These are phyloP conservation scores for Panorpa germanica DNA, from an alignment of 2,888 invertebrate genomes.

Conservation along the genomic window DNA sequence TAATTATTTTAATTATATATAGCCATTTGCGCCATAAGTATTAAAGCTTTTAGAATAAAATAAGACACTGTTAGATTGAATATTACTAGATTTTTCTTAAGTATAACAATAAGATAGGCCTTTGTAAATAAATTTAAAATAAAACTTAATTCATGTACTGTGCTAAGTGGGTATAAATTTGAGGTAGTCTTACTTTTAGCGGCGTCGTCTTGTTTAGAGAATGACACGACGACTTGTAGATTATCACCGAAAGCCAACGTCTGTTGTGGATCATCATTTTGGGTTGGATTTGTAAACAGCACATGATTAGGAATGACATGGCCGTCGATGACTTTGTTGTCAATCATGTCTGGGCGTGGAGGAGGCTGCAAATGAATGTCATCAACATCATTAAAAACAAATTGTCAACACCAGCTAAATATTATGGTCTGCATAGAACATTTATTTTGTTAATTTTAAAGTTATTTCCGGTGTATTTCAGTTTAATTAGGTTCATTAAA, in stretches of 20 bases:
- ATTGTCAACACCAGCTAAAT: neutral
- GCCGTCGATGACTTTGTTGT: slow-evolving; percentile 71
- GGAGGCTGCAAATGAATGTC: slow-evolving; percentile 30
- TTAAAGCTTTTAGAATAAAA: neutral
- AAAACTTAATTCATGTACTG: too few relatives aligned
- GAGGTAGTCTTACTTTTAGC: slow-evolving; percentile 42
- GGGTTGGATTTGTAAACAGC: slow-evolving; percentile 68
- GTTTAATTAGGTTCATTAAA: too few relatives aligned
- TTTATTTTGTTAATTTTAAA: too few relatives aligned
- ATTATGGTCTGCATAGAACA: too few relatives aligned
- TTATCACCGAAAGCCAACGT: slow-evolving; percentile 70
- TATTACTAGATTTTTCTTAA: slow-evolving; percentile 3
- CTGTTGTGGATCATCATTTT: slow-evolving; percentile 50
- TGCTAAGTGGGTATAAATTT: too few relatives aligned
- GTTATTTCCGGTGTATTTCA: too few relatives aligned
- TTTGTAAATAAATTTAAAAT: slow-evolving; percentile 1
- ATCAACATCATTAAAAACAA: neutral
- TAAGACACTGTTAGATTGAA: neutral
- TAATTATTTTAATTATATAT: too few relatives aligned
- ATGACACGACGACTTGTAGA: slow-evolving; percentile 64
- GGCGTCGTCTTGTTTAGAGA: slow-evolving; percentile 51
- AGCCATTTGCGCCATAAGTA: too few relatives aligned
- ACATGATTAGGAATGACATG: slow-evolving; percentile 78
- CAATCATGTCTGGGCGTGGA: slow-evolving; percentile 53
- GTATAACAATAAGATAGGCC: neutral